Evolutionary conservation across 2,888 invertebrate genomes (phyloP), one percentile per base, ranked within the genome.

Genomic region (Pseudococcus jackbeardsleyi): DNA sequence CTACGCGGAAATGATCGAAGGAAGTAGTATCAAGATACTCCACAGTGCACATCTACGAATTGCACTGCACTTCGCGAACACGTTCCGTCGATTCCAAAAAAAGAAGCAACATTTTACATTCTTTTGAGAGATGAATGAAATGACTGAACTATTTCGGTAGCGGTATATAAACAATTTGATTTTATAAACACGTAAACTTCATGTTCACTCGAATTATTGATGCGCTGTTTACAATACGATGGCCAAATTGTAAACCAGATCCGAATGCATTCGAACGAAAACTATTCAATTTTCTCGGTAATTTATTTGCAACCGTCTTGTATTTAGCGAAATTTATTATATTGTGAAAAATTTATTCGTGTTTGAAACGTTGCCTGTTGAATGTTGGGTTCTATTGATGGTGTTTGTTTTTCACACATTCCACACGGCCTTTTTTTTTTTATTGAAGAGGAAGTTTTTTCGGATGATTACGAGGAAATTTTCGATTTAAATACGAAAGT

Each of bases 161-260:
- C 12, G 9, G 42, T 82, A 82, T 6, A 82, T 19, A 82, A 82
- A 82, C 79, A 82, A 19, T 17, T 46, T 11, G n/a, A 19, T 46
- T 46, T 26, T 82, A 82, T 82, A 82, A 82, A 82, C 79, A 82
- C 79, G n/a, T 82, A 19, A 42, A 46, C 46, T 11, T 82, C 33
- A 39, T 82, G 79, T 82, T 82, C 19, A 19, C 17, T 46, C 19
- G 79, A 82, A 17, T 82, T 33, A 82, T 82, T 82, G 17, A 82
- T 82, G 79, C 19, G 19, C 46, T 86, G 86, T 86, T 86, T 86
- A 86, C 42, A 39, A 68, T 26, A 86, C 48, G 39, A 46, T 48
- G 86, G 86, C 86, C 86, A 86, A 86, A 86, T 86, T 86, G 64
- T 72, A 68, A 48, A 46, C 77, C 77, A 77, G 22, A 26, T 82